Conservation (phyloP, 2,888 invertebrate genomes). For the Gymnoscelis rufifasciata region DNA sequence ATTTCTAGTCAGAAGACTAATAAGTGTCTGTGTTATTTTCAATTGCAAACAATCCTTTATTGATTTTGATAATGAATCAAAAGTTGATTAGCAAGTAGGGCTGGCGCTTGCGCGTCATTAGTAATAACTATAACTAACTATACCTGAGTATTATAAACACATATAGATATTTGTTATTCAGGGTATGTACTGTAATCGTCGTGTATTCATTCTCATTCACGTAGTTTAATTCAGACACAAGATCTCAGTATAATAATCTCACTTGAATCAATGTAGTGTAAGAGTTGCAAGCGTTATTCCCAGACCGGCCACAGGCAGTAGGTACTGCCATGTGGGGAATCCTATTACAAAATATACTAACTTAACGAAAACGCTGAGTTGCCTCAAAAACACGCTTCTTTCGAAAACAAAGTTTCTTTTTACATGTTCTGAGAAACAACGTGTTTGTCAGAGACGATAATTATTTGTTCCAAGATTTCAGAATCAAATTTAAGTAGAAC, state of each 20-base stretch:
- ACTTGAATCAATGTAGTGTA: constrained; percentile 19
- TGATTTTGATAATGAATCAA: constrained; percentile 5
- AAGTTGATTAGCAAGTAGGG: constrained; percentile 16
- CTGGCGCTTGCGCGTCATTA: constrained; percentile 23
- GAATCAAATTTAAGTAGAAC: too few species aligned
- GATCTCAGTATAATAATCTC: constrained; percentile 32
- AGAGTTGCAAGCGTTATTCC: constrained; percentile 5
- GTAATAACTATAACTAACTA: constrained; percentile 9
- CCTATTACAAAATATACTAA: too few species aligned
- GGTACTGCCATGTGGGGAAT: too few species aligned
- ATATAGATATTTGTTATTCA: constrained; percentile 17
- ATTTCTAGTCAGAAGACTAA: constrained; percentile 75
- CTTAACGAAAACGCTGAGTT: too few species aligned
- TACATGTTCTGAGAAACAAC: too few species aligned
- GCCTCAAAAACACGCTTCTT: too few species aligned
- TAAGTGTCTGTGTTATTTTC: constrained; percentile 61
- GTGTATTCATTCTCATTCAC: constrained; percentile 19
- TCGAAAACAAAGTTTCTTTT: too few species aligned
- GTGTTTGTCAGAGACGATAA: too few species aligned
- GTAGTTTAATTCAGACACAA: constrained; percentile 24
- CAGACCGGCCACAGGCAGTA: too few species aligned
- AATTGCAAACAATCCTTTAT: constrained; percentile 19
- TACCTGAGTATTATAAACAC: constrained; percentile 7
- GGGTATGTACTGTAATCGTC: constrained; percentile 17
- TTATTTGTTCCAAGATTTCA: too few species aligned